Conservation (phyloP, 2,888 invertebrate species). For the Congeria kusceri region DNA sequence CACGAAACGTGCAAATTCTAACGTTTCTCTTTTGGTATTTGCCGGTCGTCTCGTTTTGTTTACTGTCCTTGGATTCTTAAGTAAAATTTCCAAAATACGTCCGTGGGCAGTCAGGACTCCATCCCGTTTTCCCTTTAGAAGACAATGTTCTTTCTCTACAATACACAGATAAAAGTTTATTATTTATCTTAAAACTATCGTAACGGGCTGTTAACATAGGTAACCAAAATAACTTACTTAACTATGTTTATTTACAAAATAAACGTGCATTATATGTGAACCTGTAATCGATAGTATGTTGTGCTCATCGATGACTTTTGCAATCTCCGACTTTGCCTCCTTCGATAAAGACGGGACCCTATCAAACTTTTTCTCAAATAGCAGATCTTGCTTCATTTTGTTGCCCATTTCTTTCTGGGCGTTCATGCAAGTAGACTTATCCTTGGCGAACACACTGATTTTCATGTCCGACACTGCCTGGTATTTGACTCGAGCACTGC, state of each 20-base stretch:
- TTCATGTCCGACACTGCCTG: neutral
- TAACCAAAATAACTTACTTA: no score
- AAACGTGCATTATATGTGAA: neutral
- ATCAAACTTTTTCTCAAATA: conserved; percentile 41
- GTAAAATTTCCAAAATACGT: conserved; percentile 33
- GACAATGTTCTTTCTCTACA: conserved; percentile 28
- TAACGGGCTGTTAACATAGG: no score
- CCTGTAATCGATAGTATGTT: conserved; percentile 39
- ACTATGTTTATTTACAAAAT: no score
- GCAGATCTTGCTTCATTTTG: conserved; percentile 49
- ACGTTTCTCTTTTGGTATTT: conserved; percentile 34
- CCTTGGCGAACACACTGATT: conserved; percentile 31
- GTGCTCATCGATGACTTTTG: conserved; percentile 14
- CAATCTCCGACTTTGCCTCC: conserved; percentile 40
- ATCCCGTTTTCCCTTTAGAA: conserved; percentile 37
- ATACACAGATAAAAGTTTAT: neutral
- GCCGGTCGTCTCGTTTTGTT: neutral
- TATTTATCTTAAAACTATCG: no score
- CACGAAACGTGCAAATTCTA: conserved; percentile 54
- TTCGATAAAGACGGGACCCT: conserved; percentile 18
- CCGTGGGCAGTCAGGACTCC: conserved; percentile 18
- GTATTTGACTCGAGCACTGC: no score
- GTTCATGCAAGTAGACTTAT: conserved; percentile 29
- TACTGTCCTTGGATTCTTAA: conserved; percentile 9
- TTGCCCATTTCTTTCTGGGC: conserved; percentile 43